Base-by-base conservation (phyloP, 92 coral and sea anemone species). In the Phymanthus crucifer region DNA sequence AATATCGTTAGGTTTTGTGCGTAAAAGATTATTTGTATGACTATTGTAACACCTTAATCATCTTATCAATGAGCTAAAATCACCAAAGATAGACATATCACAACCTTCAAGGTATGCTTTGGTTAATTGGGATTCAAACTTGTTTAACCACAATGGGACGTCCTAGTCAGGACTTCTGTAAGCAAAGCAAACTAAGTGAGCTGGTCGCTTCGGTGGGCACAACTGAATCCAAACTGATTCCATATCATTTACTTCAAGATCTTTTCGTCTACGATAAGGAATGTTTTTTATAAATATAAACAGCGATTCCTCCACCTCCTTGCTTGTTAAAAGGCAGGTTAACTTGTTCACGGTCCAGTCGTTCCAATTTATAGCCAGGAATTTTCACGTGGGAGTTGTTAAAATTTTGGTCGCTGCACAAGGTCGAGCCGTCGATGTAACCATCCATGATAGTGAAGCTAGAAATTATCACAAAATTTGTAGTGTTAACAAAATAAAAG, bases 401-500 rank as follows among this genome's bases (percentile, higher is more conserved):
- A 24, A 75, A 83, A 40, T 34, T 83, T 4, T 26, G 21, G 72
- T 77, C 83, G 29, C 87, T 64, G 56, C 87, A 76, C 32, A 83
- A 0, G 4, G 82, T 72, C 19, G 70, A 18, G 12, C 48, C 48
- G 9, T 43, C 13, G 2, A 17, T 43, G 48, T 43, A 10, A 43
- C 14, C 48, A 43, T 43, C 48, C 48, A 43, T 43, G 13, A 17
- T 17, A 43, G 13, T 43, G 1, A 43, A 8, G 11, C 48, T 37
- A 37, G n/a, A n/a, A n/a, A n/a, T n/a, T n/a, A n/a, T n/a, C n/a
- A n/a, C n/a, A n/a, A n/a, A n/a, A n/a, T n/a, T n/a, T n/a, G n/a
- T n/a, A n/a, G n/a, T n/a, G n/a, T n/a, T n/a, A n/a, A n/a, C n/a
- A n/a, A n/a, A n/a, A n/a, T n/a, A n/a, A n/a, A n/a, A n/a, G n/a